Conservation (phyloP, 2,113 vertebrate species). For the Mesembrinibis cayennensis region DNA sequence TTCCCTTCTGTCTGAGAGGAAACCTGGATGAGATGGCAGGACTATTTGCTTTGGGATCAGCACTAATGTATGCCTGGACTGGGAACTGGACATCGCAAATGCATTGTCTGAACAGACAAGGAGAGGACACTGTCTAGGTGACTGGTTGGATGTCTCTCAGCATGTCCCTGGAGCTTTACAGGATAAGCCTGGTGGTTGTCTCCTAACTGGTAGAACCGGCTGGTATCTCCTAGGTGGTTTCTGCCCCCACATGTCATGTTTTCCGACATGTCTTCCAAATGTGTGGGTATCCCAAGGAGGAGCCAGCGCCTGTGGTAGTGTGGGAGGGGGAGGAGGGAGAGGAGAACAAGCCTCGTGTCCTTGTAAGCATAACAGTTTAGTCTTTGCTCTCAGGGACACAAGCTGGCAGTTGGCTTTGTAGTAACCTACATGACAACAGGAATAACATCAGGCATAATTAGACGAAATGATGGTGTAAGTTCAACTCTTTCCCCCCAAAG, state of each 20-base stretch:
- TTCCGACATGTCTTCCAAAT: background rate
- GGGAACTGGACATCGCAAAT: background rate
- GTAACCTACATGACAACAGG: slow-evolving; percentile 69
- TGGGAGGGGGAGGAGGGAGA: background rate
- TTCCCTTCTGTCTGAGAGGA: background rate
- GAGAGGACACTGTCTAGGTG: background rate
- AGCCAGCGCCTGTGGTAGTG: background rate
- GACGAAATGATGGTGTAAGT: slow-evolving; percentile 64
- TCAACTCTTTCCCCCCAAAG: slow-evolving; percentile 49
- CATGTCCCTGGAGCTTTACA: background rate
- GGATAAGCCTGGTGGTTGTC: background rate
- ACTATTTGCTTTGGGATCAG: background rate
- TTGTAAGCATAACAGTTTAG: slow-evolving; percentile 59
- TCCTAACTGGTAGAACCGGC: background rate
- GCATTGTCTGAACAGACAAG: background rate
- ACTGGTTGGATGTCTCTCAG: background rate
- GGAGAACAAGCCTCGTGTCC: slow-evolving; percentile 20
- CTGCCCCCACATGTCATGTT: background rate
- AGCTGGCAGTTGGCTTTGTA: slow-evolving; percentile 66
- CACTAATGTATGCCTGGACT: background rate
- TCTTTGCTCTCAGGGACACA: slow-evolving; percentile 65
- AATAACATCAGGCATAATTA: slow-evolving; percentile 71
- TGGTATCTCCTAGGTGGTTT: background rate
- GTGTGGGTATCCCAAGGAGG: background rate
- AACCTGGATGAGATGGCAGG: background rate